Percentiles rank a stretch among this genome's conserved stretches.
Evolutionary conservation across 1,140 invertebrate genomes (phyloP).

Genomic region (Tyrophagus putrescentiae): DNA sequence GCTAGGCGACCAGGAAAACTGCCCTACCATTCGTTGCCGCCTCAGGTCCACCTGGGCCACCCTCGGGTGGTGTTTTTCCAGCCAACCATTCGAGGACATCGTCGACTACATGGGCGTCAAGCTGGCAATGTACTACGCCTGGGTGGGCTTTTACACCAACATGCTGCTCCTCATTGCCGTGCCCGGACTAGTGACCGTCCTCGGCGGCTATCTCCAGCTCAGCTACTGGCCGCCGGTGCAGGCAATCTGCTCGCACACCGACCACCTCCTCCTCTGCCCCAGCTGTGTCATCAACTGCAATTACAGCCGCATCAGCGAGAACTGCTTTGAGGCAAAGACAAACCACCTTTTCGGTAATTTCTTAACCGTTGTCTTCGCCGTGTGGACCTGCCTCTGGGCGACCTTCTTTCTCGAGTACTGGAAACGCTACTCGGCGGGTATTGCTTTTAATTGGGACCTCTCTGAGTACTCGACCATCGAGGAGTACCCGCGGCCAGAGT

Average conservation of each 20-base stretch:
- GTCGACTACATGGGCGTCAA: conserved; percentile 86
- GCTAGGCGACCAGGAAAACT: conserved; percentile 22
- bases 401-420: conserved; percentile 80
- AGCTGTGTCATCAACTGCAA: conserved; percentile 66
- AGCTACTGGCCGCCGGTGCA: conserved; percentile 55
- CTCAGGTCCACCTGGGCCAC: conserved; percentile 81
- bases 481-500: conserved; percentile 71
- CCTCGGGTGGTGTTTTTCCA: conserved; percentile 67
- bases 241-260: conserved; percentile 56
- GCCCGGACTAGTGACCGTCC: conserved; percentile 40
- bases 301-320: conserved; percentile 71
- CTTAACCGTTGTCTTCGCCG: conserved; percentile 78
- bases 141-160: conserved; percentile 48
- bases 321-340: conserved; percentile 63
- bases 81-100: conserved; percentile 74
- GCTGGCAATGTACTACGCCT: conserved; percentile 46
- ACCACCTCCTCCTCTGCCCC: conserved; percentile 58
- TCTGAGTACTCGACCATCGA: conserved; percentile 55
- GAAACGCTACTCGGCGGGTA: conserved; percentile 80
- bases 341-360: conserved; percentile 91
- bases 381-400: conserved; percentile 94
- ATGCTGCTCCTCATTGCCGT: conserved; percentile 43
- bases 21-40: conserved; percentile 31
- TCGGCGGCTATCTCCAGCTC: conserved; percentile 50
- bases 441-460: conserved; percentile 77